Evolutionary conservation across 2,888 invertebrate species (phyloP).

Genomic region (Eupithecia centaureata): DNA sequence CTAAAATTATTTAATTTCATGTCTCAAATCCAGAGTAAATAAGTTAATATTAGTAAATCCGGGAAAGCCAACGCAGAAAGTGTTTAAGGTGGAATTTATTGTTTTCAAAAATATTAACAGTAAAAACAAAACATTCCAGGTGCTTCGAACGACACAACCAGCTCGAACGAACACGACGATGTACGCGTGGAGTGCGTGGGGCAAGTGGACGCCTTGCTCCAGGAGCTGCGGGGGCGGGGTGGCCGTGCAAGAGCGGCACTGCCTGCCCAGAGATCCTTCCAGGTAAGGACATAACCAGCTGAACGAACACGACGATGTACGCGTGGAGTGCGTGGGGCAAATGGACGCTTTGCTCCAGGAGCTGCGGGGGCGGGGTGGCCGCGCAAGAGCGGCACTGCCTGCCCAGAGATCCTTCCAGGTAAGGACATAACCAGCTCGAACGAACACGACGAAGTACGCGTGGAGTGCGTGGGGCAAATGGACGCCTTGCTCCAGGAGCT

Average conservation of each 20-base stretch:
- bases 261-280: conserved; percentile 81
- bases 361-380: conserved; percentile 90
- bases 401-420: conserved; percentile 80
- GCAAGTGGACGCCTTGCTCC: conserved; percentile 89
- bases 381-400: conserved; percentile 89
- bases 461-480: conserved; percentile 91
- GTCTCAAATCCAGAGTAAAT: no score
- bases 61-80: no score
- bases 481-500: conserved; percentile 90
- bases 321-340: conserved; percentile 89
- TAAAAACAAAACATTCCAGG: conserved; percentile 46
- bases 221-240: conserved; percentile 90
- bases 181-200: conserved; percentile 88
- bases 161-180: conserved; percentile 67
- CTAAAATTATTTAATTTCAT: no score
- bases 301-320: conserved; percentile 69
- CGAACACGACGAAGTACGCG: conserved; percentile 70
- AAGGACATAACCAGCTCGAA: conserved; percentile 53
- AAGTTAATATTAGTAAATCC: no score
- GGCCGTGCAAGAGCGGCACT: conserved; percentile 88
- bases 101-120: not conserved
- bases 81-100: no score
- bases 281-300: conserved; percentile 65
- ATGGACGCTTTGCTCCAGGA: conserved; percentile 90
- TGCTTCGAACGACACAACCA: conserved; percentile 59